Evolutionary conservation across 2,113 vertebrate genomes (phyloP).

Genomic region (Suricata suricatta): DNA sequence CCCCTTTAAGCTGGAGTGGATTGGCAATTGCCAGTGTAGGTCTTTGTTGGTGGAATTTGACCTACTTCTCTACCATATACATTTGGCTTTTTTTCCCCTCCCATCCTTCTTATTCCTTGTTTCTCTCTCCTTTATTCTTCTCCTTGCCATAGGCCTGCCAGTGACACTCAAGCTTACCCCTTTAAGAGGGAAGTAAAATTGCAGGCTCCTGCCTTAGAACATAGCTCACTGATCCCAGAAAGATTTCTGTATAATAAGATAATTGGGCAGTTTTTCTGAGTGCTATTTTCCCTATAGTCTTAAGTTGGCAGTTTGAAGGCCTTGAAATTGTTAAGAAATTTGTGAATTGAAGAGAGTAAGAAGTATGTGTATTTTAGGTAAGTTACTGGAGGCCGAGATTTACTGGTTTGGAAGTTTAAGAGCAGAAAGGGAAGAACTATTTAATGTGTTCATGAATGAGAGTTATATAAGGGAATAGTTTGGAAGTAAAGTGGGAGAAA

Average conservation of each 20-base stretch:
- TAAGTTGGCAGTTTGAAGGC: constrained; percentile 56
- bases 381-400: constrained; percentile 58
- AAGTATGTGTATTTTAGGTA: constrained; percentile 73
- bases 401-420: constrained; percentile 62
- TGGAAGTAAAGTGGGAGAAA: constrained; percentile 36
- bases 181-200: constrained; percentile 63
- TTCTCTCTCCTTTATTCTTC: constrained; percentile 41
- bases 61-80: constrained; percentile 13
- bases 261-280: constrained; percentile 26
- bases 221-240: constrained; percentile 66
- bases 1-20: background rate
- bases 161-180: constrained; percentile 28
- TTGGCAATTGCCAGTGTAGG: constrained; percentile 50
- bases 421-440: constrained; percentile 52
- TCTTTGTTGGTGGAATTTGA: constrained; percentile 51
- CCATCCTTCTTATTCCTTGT: constrained; percentile 41
- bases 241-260: constrained; percentile 63
- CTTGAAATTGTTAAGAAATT: constrained; percentile 56
- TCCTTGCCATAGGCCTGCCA: constrained; percentile 41
- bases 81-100: constrained; percentile 11
- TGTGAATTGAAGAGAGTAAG: constrained; percentile 68
- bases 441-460: constrained; percentile 47
- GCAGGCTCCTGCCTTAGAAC: constrained; percentile 57
- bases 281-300: constrained; percentile 35
- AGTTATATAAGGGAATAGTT: constrained; percentile 33